phyloP scores from a whole-genome alignment of 2,113 vertebrate genomes.

The Menura novaehollandiae region DNA sequence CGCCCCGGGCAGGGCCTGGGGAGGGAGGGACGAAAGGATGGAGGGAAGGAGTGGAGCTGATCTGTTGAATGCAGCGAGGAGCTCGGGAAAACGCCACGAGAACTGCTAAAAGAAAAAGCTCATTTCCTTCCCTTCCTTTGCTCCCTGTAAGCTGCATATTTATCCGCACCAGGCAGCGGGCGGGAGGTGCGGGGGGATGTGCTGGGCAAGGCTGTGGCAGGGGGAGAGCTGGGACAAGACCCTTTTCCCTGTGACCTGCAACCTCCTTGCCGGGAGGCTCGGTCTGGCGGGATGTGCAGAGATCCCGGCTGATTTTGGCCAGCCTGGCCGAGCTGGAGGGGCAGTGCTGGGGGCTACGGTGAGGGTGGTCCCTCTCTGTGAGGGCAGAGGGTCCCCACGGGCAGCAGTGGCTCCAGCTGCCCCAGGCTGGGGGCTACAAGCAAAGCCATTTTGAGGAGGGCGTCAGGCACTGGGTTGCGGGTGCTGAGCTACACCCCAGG shows the following conservation, averaged over 20 bases:
- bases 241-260: not conserved
- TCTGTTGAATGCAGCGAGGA: constrained; percentile 19
- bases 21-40: not conserved
- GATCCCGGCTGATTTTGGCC: not conserved
- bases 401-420: not conserved
- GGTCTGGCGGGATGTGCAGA: not conserved
- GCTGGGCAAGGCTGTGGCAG: not conserved
- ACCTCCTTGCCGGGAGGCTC: rapidly evolving
- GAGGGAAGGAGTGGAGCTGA: not conserved
- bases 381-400: rapidly evolving
- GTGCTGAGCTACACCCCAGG: not conserved
- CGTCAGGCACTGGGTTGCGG: not conserved
- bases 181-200: rapidly evolving
- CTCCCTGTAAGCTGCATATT: not conserved
- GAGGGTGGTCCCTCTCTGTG: not conserved
- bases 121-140: not conserved
- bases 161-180: not conserved
- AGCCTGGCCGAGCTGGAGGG: not conserved
- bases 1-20: not conserved
- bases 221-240: not conserved
- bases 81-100: not conserved
- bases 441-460: not conserved
- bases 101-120: not conserved
- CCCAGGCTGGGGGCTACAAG: not conserved
- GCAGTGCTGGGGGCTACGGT: rapidly evolving